A percentile compares a stretch with the other conserved stretches of the same genome.
Conservation (phyloP, 2,888 invertebrate species). For the Hydriomena furcata region DNA sequence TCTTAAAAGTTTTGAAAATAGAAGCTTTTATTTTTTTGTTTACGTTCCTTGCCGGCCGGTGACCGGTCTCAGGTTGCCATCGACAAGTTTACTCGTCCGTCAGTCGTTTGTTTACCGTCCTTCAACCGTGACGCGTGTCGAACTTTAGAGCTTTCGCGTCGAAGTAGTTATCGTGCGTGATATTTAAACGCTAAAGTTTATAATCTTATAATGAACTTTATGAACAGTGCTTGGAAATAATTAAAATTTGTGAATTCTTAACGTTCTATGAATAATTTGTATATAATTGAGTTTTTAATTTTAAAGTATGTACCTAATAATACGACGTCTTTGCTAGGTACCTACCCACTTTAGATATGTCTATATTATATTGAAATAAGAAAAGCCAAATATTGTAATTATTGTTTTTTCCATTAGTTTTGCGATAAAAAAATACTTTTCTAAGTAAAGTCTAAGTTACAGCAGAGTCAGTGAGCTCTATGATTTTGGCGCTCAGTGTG, state of each 20-base stretch:
- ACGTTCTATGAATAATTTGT: no score
- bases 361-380: no score
- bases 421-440: no score
- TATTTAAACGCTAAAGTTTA: background rate
- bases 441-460: no score
- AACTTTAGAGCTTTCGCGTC: slow-evolving; percentile 24
- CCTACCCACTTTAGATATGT: no score
- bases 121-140: slow-evolving; percentile 22
- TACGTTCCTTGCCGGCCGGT: slow-evolving; percentile 36
- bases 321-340: no score
- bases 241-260: background rate
- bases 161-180: slow-evolving; percentile 39
- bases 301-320: no score
- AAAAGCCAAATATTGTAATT: no score
- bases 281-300: no score
- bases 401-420: no score
- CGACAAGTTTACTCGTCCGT: slow-evolving; percentile 23
- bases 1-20: background rate
- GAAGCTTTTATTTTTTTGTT: slow-evolving; percentile 28
- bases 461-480: background rate
- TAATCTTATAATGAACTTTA: slow-evolving; percentile 2
- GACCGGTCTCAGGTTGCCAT: slow-evolving; percentile 40
- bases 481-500: slow-evolving; percentile 8
- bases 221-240: background rate
- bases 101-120: slow-evolving; percentile 44